Evolutionary conservation across 2,888 invertebrate genomes (phyloP).

Genomic region (Agelastica alni): DNA sequence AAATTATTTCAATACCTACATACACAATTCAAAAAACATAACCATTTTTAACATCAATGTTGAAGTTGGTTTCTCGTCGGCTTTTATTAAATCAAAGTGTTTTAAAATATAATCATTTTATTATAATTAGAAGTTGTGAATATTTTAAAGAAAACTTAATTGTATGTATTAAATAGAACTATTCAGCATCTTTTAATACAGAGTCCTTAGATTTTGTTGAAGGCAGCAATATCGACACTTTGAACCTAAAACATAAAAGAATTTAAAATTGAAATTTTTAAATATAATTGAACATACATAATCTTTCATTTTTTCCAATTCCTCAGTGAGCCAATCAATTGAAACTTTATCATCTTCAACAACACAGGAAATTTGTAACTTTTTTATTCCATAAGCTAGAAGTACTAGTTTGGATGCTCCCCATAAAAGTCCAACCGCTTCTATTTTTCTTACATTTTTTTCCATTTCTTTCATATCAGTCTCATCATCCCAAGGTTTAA

Average conservation of each 20-base stretch:
- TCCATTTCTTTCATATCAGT: conserved; percentile 91
- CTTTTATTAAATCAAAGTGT: too few relatives aligned
- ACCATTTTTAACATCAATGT: too few relatives aligned
- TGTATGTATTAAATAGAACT: too few relatives aligned
- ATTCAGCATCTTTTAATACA: too few relatives aligned
- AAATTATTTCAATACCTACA: too few relatives aligned
- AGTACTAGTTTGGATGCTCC: conserved; percentile 91
- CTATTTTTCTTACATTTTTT: conserved; percentile 73
- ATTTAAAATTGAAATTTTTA: not conserved
- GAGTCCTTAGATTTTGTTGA: conserved; percentile 92
- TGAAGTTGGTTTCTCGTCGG: too few relatives aligned
- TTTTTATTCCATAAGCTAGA: conserved; percentile 89
- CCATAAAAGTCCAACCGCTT: conserved; percentile 89
- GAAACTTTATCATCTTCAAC: conserved; percentile 97
- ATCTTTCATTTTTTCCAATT: conserved; percentile 83
- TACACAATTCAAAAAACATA: too few relatives aligned
- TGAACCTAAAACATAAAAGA: conserved; percentile 66
- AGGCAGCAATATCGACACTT: conserved; percentile 93
- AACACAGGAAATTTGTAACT: conserved; percentile 89
- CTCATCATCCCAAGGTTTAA: conserved; percentile 93
- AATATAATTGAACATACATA: conserved; percentile 72
- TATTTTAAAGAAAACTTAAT: too few relatives aligned
- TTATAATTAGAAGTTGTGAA: too few relatives aligned
- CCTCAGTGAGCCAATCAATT: conserved; percentile 83
- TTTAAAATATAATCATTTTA: too few relatives aligned